phyloP scores from a whole-genome alignment of 1,140 invertebrate genomes.

The Pseudomyrmex concolor region DNA sequence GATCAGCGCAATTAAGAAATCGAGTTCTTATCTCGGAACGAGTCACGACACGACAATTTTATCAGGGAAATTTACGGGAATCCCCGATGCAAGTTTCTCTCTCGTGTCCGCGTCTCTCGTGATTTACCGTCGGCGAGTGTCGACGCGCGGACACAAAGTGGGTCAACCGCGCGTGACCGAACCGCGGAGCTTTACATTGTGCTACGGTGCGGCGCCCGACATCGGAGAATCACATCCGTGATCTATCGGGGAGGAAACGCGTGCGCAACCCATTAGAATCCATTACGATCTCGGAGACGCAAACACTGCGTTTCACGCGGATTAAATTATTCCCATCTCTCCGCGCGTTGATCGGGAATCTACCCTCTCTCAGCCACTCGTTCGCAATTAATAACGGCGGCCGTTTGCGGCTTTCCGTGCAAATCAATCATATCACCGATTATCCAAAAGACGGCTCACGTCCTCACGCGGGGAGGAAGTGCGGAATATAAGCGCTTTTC shows the following conservation, averaged over 20 bases:
- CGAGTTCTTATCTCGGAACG: constrained; percentile 61
- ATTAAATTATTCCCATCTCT: constrained; percentile 10
- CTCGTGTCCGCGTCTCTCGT: constrained; percentile 17
- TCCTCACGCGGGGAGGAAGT: not conserved
- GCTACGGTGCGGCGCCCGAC: constrained; percentile 36
- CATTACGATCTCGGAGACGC: constrained; percentile 37
- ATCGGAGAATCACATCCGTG: constrained; percentile 28
- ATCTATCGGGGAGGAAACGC: constrained; percentile 27
- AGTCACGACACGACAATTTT: constrained; percentile 68
- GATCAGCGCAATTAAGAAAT: constrained; percentile 63
- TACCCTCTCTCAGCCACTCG: not conserved
- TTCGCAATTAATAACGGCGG: constrained; percentile 37
- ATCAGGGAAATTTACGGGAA: constrained; percentile 72
- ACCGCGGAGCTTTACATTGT: constrained; percentile 50
- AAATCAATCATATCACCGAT: not conserved
- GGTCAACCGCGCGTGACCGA: constrained; percentile 72
- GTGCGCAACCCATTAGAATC: constrained; percentile 29
- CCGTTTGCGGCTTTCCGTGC: not conserved
- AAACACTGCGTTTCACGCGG: constrained; percentile 9
- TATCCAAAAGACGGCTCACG: not conserved
- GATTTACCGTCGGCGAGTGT: constrained; percentile 66
- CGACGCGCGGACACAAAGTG: constrained; percentile 49
- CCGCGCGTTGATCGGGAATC: constrained; percentile 19
- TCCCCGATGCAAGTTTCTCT: constrained; percentile 33
- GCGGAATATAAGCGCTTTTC: not conserved